Evolutionary conservation across 2,113 vertebrate genomes (phyloP), one percentile per base, ranked within the genome.

Genomic region (Thymallus thymallus): DNA sequence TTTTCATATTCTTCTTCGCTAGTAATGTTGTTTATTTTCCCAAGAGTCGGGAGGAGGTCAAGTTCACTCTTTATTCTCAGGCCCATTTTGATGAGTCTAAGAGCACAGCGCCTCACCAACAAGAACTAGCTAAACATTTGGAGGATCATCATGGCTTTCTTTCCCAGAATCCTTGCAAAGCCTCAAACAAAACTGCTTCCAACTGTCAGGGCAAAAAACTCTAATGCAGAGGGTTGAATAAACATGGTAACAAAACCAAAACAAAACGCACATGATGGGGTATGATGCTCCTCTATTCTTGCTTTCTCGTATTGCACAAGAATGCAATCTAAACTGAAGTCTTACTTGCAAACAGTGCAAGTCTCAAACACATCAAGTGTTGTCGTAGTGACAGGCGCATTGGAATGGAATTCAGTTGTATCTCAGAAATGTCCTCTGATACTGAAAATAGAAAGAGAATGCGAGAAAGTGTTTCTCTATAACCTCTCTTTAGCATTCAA

Each of bases 1-100:
- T 51, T 51, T 51, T 51, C 4, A 14, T 18, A 51, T 51, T 35
- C 7, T 35, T 35, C 12, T 35, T 71, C 18, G 12, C n/a, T 41
- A 32, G 29, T 51, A 20, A 16, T 41, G 3, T 51, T 12, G 58
- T 9, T 62, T 71, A 46, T 6, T 55, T 71, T 41, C 30, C 48
- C 29, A 56, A 48, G 58, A 62, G 62, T 41, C 26, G 20, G 58
- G 30, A 29, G 41, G 18, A 32, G 69, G 4, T 9, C 51, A 41
- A 45, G 61, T 48, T 79, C 68, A 60, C 26, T 24, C 2, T 66
- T 74, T n/a, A 73, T 68, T 69, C 66, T 30, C 46, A 69, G 45
- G 55, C 66, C 20, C 45, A 62, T 67, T 66, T 32, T 74, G 22
- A 67, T 35, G n/a, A 55, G 29, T 55, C 41, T 35, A n/a, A 41